Percentiles rank a stretch among this genome's conserved stretches.
These are phyloP conservation scores for Formica selysi DNA, from an alignment of 1,140 invertebrate genomes.

Conservation along the genomic window DNA sequence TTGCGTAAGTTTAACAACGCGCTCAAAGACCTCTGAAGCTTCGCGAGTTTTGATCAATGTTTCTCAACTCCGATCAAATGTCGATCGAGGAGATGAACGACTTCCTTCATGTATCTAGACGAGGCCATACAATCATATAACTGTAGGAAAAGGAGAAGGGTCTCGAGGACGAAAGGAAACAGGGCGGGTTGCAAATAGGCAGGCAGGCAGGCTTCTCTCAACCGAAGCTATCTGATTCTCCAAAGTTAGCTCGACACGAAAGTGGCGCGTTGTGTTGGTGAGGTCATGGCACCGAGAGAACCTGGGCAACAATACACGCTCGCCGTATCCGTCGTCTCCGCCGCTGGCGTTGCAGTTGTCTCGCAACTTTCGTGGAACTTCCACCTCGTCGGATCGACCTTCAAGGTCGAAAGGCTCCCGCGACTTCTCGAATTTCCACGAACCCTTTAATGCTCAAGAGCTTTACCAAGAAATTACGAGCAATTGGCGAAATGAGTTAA, in stretches of 20 bases:
- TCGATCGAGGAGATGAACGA: slow-evolving; percentile 50
- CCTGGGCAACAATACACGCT: slow-evolving; percentile 56
- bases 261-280: slow-evolving; percentile 62
- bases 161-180: slow-evolving; percentile 5
- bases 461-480: slow-evolving; percentile 24
- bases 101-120: slow-evolving; percentile 2
- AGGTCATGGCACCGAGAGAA: slow-evolving; percentile 65
- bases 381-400: slow-evolving; percentile 54
- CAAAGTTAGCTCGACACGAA: slow-evolving; percentile 61
- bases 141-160: not conserved
- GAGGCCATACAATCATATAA: not conserved
- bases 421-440: slow-evolving; percentile 51
- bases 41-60: slow-evolving; percentile 10
- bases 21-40: not conserved
- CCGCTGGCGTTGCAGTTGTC: slow-evolving; percentile 36
- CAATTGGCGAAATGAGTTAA: slow-evolving; percentile 42
- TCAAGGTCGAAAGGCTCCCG: slow-evolving; percentile 50
- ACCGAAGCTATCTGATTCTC: slow-evolving; percentile 40
- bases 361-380: slow-evolving; percentile 57
- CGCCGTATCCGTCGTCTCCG: not conserved
- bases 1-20: not conserved
- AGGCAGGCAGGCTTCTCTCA: not conserved
- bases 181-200: not conserved
- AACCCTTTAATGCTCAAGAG: not conserved
- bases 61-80: not conserved